A percentile compares a stretch with the other conserved stretches of the same genome.
Conservation (phyloP, 2,113 vertebrate species). For the Sylvietta virens region DNA sequence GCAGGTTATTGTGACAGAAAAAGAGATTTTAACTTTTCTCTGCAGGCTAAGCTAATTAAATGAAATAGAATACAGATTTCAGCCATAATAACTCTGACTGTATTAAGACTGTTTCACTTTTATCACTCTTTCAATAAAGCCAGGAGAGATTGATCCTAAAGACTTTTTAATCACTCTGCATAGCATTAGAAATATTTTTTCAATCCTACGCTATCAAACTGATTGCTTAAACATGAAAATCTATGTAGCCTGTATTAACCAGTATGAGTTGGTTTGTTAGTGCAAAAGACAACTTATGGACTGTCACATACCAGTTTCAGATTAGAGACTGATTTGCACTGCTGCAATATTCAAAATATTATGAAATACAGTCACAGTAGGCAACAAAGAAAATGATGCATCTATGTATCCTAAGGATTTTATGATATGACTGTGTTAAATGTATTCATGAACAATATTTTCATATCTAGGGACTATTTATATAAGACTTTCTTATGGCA, state of each 20-base stretch:
- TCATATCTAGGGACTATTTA: not conserved
- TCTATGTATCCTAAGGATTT: not conserved
- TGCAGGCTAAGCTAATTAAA: slow-evolving; percentile 54
- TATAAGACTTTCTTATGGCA: not conserved
- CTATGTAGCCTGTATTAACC: not conserved
- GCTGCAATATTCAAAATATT: not conserved
- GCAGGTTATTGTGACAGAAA: slow-evolving; percentile 11
- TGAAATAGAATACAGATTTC: slow-evolving; percentile 54
- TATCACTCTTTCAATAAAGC: slow-evolving; percentile 51
- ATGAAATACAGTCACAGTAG: not conserved
- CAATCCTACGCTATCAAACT: not conserved
- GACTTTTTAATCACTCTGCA: slow-evolving; percentile 25
- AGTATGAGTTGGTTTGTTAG: not conserved
- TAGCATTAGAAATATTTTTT: slow-evolving; percentile 50
- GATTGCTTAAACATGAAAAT: slow-evolving; percentile 42
- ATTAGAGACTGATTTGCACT: slow-evolving; percentile 2
- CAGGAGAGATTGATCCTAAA: slow-evolving; percentile 43
- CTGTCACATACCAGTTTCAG: not conserved
- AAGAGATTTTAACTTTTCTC: slow-evolving; percentile 47
- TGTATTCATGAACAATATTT: not conserved
- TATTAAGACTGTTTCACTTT: slow-evolving; percentile 50
- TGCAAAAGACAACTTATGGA: slow-evolving; percentile 14
- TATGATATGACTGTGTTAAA: not conserved
- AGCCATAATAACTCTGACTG: slow-evolving; percentile 48
- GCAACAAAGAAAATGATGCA: not conserved